phyloP scores from a whole-genome alignment of 1,140 invertebrate species.

The Calliphora vicina region DNA sequence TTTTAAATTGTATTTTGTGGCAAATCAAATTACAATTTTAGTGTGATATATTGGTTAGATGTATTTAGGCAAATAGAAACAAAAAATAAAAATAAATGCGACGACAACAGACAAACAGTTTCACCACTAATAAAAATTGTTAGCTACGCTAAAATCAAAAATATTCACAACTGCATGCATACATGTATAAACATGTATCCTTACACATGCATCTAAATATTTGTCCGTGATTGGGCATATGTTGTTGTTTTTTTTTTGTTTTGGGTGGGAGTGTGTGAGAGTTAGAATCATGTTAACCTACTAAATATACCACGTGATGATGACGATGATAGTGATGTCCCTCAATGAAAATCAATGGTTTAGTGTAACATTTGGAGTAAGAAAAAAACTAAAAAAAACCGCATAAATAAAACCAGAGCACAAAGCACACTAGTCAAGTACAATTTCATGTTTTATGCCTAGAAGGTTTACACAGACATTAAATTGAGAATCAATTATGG shows the following conservation, averaged over 20 bases:
- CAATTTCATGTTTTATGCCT: not conserved
- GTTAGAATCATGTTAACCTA: not conserved
- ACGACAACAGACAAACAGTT: not conserved
- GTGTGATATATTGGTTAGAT: not conserved
- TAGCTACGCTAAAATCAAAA: not conserved
- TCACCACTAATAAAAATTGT: not conserved
- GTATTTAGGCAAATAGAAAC: not conserved
- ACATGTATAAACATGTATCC: not conserved
- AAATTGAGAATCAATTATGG: not conserved
- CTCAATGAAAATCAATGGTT: not conserved
- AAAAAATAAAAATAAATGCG: not conserved
- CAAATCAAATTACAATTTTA: constrained; percentile 13
- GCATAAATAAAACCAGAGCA: not conserved
- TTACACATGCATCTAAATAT: too few species aligned
- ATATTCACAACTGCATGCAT: not conserved
- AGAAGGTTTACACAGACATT: not conserved
- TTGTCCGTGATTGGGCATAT: too few species aligned
- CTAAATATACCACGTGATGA: not conserved
- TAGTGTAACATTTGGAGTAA: not conserved
- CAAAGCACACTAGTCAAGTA: not conserved
- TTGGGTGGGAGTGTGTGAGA: not conserved
- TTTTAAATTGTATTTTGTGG: constrained; percentile 3
- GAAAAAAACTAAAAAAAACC: not conserved
- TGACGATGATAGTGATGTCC: not conserved
- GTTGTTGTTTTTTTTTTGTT: not conserved